Percentiles rank a stretch among this genome's conserved stretches.
Conservation (phyloP, 1,140 invertebrate genomes). For the Nasonia giraulti region DNA sequence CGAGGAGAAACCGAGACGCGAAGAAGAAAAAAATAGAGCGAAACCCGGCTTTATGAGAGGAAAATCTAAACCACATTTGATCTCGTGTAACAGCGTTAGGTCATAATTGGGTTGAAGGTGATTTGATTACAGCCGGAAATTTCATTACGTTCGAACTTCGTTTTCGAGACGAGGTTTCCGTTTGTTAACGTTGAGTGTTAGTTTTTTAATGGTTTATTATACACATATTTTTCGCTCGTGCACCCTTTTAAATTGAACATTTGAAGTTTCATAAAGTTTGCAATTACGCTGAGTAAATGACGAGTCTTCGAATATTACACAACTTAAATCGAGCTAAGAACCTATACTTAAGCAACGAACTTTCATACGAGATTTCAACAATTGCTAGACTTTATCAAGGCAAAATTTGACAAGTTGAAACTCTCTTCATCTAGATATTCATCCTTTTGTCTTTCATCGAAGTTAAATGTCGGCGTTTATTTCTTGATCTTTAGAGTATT, state of each 20-base stretch:
- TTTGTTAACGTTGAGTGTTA: too few relatives aligned
- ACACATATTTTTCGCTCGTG: too few relatives aligned
- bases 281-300: neutral
- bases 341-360: neutral
- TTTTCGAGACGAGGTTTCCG: too few relatives aligned
- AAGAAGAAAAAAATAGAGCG: conserved; percentile 3
- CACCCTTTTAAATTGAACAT: too few relatives aligned
- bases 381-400: neutral
- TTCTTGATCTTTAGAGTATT: neutral
- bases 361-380: neutral
- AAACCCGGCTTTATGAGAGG: conserved; percentile 27
- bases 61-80: conserved; percentile 27
- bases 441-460: neutral
- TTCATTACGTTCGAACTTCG: too few relatives aligned
- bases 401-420: neutral
- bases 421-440: neutral
- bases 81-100: neutral
- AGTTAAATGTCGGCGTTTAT: neutral
- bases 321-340: neutral
- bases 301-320: neutral
- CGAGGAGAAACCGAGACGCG: neutral
- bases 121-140: neutral
- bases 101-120: neutral
- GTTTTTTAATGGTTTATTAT: too few relatives aligned
- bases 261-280: too few relatives aligned